Percentiles rank a stretch among this genome's conserved stretches.
Conservation (phyloP, 2,888 invertebrate species). For the Julus scanicus region DNA sequence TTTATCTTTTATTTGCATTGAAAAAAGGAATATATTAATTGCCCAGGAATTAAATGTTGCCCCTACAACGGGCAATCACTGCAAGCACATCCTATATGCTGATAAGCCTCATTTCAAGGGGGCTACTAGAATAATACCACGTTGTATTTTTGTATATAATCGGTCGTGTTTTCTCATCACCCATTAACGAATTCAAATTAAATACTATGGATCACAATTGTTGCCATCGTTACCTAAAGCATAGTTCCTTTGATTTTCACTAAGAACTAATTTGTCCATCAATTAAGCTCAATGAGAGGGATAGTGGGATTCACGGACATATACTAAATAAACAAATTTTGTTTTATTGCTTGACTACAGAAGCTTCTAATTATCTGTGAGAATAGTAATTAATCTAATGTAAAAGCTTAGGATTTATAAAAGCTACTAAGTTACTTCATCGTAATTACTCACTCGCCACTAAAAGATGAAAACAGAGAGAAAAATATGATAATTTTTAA, state of each 20-base stretch:
- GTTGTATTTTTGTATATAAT: background rate
- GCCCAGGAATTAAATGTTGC: background rate
- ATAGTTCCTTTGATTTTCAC: background rate
- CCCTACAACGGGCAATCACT: background rate
- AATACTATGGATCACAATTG: no score
- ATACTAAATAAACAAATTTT: no score
- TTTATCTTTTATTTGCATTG: no score
- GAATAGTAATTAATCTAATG: background rate
- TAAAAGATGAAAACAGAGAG: no score
- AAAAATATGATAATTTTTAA: background rate
- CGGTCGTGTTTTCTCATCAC: background rate
- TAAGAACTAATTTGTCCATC: background rate
- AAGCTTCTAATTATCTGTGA: no score
- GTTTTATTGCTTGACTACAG: no score
- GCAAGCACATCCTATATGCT: no score
- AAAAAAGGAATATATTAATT: no score
- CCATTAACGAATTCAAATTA: background rate
- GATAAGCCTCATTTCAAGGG: background rate
- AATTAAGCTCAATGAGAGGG: background rate
- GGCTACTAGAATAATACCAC: no score
- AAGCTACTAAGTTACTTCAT: no score
- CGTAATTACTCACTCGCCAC: no score
- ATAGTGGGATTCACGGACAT: no score
- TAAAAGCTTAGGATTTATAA: background rate
- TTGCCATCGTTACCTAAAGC: conserved; percentile 2